Conservation (phyloP, 2,113 vertebrate species). For the Siniperca knerii region DNA sequence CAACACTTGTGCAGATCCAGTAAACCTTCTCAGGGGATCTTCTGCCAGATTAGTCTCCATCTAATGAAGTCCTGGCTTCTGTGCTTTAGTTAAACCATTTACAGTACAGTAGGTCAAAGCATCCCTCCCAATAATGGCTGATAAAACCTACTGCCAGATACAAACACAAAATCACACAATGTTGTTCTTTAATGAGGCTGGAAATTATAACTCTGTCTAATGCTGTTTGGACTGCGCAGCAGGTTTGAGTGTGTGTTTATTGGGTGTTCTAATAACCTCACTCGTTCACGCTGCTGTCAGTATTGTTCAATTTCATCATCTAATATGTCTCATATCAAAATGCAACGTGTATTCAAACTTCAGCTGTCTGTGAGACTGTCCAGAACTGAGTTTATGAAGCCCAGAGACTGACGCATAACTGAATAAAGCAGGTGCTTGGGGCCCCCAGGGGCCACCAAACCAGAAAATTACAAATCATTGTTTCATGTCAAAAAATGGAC, state of each 20-base stretch:
- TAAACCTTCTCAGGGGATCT: not conserved
- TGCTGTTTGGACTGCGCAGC: not conserved
- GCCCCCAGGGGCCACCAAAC: not conserved
- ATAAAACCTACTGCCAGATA: slow-evolving; percentile 2
- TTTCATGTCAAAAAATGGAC: not conserved
- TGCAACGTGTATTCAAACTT: not conserved
- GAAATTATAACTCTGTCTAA: not conserved
- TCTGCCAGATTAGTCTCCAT: not conserved
- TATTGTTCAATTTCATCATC: not conserved
- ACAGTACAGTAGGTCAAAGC: not conserved
- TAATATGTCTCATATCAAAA: slow-evolving; percentile 2
- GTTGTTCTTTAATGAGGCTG: slow-evolving; percentile 1
- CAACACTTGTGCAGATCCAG: not conserved
- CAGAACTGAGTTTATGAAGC: not conserved
- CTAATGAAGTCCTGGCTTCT: slow-evolving; percentile 10
- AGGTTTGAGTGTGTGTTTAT: not conserved
- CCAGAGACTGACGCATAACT: not conserved
- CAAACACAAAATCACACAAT: not conserved
- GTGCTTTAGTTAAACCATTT: not conserved
- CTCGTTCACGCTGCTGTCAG: not conserved
- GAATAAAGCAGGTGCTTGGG: not conserved
- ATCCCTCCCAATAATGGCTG: not conserved
- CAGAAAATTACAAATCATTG: not conserved
- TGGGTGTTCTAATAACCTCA: not conserved
- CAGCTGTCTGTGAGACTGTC: not conserved